Base-by-base conservation (phyloP, 2,113 vertebrate species). In the Pipa parva region DNA sequence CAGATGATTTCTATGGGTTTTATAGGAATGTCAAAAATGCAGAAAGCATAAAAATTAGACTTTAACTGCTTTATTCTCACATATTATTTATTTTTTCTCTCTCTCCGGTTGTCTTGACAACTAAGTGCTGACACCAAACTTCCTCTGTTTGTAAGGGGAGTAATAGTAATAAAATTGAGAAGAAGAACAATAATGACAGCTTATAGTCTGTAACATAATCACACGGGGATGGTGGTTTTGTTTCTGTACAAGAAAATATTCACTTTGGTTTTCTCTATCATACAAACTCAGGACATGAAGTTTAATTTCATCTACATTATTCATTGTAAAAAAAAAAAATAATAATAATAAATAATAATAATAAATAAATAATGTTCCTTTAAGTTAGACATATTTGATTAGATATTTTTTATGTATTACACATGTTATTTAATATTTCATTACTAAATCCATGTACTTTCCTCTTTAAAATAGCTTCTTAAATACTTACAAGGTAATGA, bases 81-180 rank as follows among this genome's bases (percentile, higher is more conserved):
- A n/a, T n/a, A n/a, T n/a, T n/a, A n/a, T 46, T 61, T 31, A 31
- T 31, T 28, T 39, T 42, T 63, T 20, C 22, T 9, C 20, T 49
- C 20, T 73, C 72, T 61, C 60, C 71, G 31, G 78, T 79, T 74
- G 76, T 77, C 75, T 72, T 79, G 79, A 69, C 75, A 75, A 79
- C 73, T 8, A 63, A 29, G 20, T 18, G 26, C 20, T 51, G 46
- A 39, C 66, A 75, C 65, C 28, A 63, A 22, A 55, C 22, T 55
- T 54, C 64, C 26, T 45, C 46, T 20, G 45, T 25, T 63, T 36
- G 45, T 48, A 48, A 48, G 22, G 18, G 21, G 42, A 4, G 24
- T 27, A 48, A 50, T 51, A 49, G 48, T 62, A 46, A 46, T 22
- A 50, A 63, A 12, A 63, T 7, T 33, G 28, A 4, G 46, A 29